phyloP scores from a whole-genome alignment of 2,113 vertebrate genomes.

The Protomyctophum bolini region DNA sequence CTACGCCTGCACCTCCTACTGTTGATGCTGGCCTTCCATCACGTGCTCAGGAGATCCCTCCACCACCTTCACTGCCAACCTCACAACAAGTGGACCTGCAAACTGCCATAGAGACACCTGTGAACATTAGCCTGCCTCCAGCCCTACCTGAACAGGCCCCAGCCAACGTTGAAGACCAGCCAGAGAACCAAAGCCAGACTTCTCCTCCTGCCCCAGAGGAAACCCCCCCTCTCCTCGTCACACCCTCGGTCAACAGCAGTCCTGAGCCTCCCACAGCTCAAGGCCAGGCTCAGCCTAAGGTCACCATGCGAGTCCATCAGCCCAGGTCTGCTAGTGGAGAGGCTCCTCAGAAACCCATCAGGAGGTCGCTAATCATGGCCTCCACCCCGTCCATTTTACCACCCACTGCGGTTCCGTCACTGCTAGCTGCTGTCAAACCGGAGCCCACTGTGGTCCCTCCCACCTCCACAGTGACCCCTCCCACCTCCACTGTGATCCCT shows the following conservation, averaged over 20 bases:
- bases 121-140: slow-evolving; percentile 44
- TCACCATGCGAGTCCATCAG: slow-evolving; percentile 28
- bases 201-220: slow-evolving; percentile 73
- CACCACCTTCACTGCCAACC: slow-evolving; percentile 23
- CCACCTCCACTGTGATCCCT: slow-evolving; percentile 19
- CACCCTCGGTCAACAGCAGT: slow-evolving; percentile 77
- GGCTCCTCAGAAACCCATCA: slow-evolving; percentile 87
- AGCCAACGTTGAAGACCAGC: slow-evolving; percentile 19
- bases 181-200: slow-evolving; percentile 63
- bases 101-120: background rate
- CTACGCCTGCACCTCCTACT: background rate
- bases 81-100: slow-evolving; percentile 15
- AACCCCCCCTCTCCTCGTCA: slow-evolving; percentile 77
- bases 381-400: slow-evolving; percentile 35
- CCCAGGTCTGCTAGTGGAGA: slow-evolving; percentile 40
- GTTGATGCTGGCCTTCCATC: slow-evolving; percentile 3
- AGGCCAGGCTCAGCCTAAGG: slow-evolving; percentile 38
- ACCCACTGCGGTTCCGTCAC: slow-evolving; percentile 19
- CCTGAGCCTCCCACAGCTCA: slow-evolving; percentile 39
- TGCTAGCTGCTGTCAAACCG: slow-evolving; percentile 25
- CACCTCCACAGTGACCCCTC: slow-evolving; percentile 2
- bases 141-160: slow-evolving; percentile 37
- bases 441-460: slow-evolving; percentile 33
- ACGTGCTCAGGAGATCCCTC: slow-evolving; percentile 13
- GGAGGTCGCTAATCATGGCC: slow-evolving; percentile 76